Evolutionary conservation across 2,888 invertebrate genomes (phyloP).

Genomic region (Torymus texanus): DNA sequence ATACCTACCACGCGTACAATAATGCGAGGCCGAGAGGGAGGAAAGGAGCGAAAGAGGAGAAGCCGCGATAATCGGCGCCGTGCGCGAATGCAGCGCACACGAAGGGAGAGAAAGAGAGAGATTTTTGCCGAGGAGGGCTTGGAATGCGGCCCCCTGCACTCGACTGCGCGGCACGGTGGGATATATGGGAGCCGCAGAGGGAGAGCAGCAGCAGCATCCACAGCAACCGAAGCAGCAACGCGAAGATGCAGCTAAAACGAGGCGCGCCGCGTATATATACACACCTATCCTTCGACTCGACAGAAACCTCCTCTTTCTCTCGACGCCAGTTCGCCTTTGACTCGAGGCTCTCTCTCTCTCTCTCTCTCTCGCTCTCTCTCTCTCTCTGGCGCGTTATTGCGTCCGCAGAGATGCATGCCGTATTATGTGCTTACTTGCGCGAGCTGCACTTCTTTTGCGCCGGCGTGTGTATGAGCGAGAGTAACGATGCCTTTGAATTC

Average conservation of each 20-base stretch:
- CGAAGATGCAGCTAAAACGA: background rate
- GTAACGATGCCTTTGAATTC: no score
- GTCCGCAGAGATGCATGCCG: no score
- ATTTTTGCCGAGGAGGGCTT: slow-evolving; percentile 30
- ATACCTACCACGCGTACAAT: background rate
- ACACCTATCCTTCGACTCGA: background rate
- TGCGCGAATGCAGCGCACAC: background rate
- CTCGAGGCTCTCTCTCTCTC: no score
- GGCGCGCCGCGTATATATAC: background rate
- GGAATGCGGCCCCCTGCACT: slow-evolving; percentile 39
- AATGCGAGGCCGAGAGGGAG: background rate
- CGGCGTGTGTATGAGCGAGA: no score
- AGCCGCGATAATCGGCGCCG: slow-evolving; percentile 14
- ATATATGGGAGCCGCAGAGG: no score
- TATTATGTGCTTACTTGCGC: no score
- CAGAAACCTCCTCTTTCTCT: background rate
- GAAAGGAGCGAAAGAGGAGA: background rate
- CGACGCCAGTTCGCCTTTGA: background rate
- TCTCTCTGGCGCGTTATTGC: no score
- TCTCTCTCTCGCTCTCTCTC: no score
- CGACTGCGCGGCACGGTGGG: background rate
- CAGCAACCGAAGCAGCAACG: background rate
- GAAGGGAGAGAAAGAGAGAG: slow-evolving; percentile 14
- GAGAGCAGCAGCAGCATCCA: no score
- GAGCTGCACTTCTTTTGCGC: no score